These are phyloP conservation scores for Heliothis virescens DNA, from an alignment of 1,140 invertebrate genomes.

Conservation along the genomic window DNA sequence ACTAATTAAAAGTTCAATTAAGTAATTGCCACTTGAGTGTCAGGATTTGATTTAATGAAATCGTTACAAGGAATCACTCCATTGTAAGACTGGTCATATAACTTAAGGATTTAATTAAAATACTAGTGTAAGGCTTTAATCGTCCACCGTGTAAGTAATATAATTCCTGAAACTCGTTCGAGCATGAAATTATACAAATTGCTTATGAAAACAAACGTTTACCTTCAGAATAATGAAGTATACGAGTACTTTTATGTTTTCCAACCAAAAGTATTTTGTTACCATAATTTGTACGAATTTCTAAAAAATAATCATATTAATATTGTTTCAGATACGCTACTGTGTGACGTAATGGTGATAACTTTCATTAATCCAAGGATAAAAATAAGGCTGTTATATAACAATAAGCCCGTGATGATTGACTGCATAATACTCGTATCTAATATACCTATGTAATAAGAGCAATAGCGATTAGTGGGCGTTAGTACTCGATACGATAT, in stretches of 20 bases:
- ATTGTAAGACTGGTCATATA: not conserved
- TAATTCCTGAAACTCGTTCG: not conserved
- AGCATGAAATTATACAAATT: conserved; percentile 7
- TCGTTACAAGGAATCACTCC: not conserved
- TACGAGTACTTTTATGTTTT: not conserved
- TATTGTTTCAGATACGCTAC: too few relatives aligned
- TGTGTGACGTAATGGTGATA: not conserved
- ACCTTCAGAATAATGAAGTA: not conserved
- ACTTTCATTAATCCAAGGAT: not conserved
- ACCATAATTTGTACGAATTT: too few relatives aligned
- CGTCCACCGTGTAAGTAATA: not conserved
- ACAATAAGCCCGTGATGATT: conserved; percentile 2
- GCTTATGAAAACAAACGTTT: conserved; percentile 2
- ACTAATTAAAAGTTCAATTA: conserved; percentile 1
- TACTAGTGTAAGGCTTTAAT: not conserved
- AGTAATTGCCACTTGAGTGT: not conserved
- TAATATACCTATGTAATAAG: not conserved
- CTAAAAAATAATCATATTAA: too few relatives aligned
- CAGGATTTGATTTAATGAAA: not conserved
- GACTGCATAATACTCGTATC: not conserved
- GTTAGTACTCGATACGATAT: not conserved
- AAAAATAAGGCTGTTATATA: conserved; percentile 2
- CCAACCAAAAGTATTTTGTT: too few relatives aligned
- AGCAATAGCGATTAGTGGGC: conserved; percentile 11
- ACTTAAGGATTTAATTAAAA: conserved; percentile 26